These are phyloP conservation scores for Palythoa heliodiscus DNA, from an alignment of 92 coral and sea anemone genomes.

Conservation along the genomic window DNA sequence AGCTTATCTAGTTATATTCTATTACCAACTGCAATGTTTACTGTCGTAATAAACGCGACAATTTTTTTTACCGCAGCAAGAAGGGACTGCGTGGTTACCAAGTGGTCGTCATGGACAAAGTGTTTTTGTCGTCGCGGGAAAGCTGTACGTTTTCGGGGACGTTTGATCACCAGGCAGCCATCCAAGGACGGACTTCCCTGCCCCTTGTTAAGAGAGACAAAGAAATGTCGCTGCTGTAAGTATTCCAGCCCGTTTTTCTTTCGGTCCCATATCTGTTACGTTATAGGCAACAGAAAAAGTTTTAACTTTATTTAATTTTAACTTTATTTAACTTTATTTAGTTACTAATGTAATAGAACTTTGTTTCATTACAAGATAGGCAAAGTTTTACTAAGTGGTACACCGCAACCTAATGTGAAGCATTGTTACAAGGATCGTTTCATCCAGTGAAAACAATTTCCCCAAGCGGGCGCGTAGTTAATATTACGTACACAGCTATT, in stretches of 20 bases:
- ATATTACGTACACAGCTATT: no score
- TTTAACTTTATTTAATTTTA: no score
- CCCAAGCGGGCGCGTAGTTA: no score
- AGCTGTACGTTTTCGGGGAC: constrained; percentile 73
- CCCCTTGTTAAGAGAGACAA: constrained; percentile 58
- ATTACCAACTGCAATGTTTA: background rate
- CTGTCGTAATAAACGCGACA: background rate
- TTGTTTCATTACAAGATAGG: no score
- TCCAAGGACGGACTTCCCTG: constrained; percentile 84
- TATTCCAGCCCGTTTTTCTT: background rate
- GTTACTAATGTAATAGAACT: no score
- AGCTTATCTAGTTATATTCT: no score
- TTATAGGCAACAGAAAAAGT: background rate
- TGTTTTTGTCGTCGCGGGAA: constrained; percentile 73
- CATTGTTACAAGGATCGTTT: no score
- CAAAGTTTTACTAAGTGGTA: no score
- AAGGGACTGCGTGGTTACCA: constrained; percentile 77
- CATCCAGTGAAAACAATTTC: no score
- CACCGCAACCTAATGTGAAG: no score
- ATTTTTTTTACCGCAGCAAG: constrained; percentile 10
- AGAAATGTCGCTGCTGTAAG: constrained; percentile 48
- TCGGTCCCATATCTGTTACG: background rate
- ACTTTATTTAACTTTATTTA: no score
- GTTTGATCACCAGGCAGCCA: constrained; percentile 55
- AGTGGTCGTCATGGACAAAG: constrained; percentile 91